Evolutionary conservation across 2,113 vertebrate species (phyloP).

Genomic region (Kryptolebias marmoratus): DNA sequence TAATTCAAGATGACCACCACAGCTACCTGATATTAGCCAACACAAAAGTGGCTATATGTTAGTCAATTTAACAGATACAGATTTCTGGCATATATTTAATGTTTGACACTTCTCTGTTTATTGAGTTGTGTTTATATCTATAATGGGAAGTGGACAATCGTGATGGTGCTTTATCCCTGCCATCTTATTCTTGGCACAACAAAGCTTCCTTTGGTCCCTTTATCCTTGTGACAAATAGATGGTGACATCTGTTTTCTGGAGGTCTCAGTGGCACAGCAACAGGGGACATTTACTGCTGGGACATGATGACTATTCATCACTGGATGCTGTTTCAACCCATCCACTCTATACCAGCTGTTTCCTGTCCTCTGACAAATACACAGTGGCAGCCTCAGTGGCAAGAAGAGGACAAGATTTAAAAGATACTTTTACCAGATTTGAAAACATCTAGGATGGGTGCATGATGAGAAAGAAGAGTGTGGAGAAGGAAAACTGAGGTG

Average conservation of each 20-base stretch:
- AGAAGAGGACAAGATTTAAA: constrained; percentile 19
- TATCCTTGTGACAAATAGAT: constrained; percentile 50
- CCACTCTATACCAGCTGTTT: constrained; percentile 46
- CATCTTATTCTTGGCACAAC: constrained; percentile 22
- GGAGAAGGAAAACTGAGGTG: constrained; percentile 6
- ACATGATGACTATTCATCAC: constrained; percentile 64
- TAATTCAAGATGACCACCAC: no score
- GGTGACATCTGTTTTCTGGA: constrained; percentile 42
- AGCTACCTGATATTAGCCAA: no score
- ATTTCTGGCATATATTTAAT: not conserved
- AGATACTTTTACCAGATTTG: constrained; percentile 39
- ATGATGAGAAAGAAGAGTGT: not conserved
- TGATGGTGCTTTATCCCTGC: not conserved
- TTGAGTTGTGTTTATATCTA: not conserved
- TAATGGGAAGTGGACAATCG: not conserved
- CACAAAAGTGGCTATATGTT: no score
- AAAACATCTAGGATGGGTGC: constrained; percentile 15
- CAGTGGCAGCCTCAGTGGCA: not conserved
- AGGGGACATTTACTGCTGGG: constrained; percentile 18
- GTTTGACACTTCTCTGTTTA: constrained; percentile 5
- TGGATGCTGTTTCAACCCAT: constrained; percentile 35
- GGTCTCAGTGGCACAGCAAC: constrained; percentile 28
- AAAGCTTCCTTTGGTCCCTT: constrained; percentile 29
- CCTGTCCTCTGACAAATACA: constrained; percentile 10
- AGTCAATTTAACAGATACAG: no score